Percentiles rank a stretch among this genome's conserved stretches.
Conservation (phyloP, 2,113 vertebrate genomes). For the Cacatua alba region DNA sequence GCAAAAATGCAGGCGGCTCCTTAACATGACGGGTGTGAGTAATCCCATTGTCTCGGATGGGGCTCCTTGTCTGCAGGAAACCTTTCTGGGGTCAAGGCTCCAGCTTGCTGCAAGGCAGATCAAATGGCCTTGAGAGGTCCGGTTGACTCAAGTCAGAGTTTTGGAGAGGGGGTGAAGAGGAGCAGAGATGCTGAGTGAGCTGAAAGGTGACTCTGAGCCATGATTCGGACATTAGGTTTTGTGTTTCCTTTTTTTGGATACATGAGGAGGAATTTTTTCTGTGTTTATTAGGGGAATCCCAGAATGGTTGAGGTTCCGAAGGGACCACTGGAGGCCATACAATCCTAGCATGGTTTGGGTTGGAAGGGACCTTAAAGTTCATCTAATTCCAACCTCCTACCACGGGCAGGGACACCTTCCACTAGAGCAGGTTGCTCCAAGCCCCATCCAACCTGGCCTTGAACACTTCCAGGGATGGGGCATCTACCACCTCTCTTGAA, state of each 20-base stretch:
- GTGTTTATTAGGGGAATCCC: background rate
- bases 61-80: slow-evolving; percentile 9
- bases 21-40: background rate
- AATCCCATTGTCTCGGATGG: background rate
- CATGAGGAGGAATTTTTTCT: background rate
- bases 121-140: background rate
- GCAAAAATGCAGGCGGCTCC: slow-evolving; percentile 19
- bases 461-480: background rate
- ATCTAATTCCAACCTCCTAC: too few species aligned
- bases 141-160: background rate
- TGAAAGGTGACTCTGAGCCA: background rate
- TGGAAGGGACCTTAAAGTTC: background rate
- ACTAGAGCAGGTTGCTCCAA: background rate
- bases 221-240: background rate
- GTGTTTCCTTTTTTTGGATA: background rate
- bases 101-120: background rate
- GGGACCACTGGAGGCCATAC: background rate
- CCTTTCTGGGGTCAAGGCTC: background rate
- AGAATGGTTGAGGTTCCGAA: background rate
- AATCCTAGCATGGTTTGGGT: background rate
- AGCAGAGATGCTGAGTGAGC: background rate
- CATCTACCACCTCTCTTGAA: background rate
- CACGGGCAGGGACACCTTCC: background rate
- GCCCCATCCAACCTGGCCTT: fast-evolving
- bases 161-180: background rate